phyloP scores from a whole-genome alignment of 2,113 vertebrate genomes.

The Variabilichromis moorii region DNA sequence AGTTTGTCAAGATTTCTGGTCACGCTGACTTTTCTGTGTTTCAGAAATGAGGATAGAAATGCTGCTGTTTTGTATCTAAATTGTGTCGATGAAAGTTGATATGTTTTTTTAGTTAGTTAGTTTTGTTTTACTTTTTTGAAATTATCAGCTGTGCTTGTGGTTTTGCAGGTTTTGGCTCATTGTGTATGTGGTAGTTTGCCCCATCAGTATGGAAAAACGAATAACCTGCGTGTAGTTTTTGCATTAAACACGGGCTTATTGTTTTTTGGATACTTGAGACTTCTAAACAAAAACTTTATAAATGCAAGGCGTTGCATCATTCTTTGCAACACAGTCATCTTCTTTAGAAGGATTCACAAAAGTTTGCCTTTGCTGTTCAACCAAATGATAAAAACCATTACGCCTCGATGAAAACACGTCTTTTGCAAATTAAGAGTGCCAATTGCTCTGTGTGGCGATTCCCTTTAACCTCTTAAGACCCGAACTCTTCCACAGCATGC shows the following conservation, averaged over 20 bases:
- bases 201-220: neutral
- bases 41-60: neutral
- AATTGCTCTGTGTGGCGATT: neutral
- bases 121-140: neutral
- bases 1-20: neutral
- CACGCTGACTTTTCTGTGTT: neutral
- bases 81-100: rapidly evolving
- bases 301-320: rapidly evolving
- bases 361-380: neutral
- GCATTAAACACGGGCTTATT: rapidly evolving
- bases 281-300: neutral
- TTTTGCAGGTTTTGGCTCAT: neutral
- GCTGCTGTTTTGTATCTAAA: neutral
- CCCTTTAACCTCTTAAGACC: neutral
- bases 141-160: neutral
- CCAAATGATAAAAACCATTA: neutral
- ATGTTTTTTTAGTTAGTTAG: rapidly evolving
- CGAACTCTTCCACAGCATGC: rapidly evolving
- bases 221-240: rapidly evolving
- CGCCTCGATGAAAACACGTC: neutral
- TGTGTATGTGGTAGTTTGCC: rapidly evolving
- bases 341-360: neutral
- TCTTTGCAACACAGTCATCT: neutral
- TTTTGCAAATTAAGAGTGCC: neutral
- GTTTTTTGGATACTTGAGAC: neutral